Percentiles rank a stretch among this genome's conserved stretches.
These are phyloP conservation scores for Mesoclemmys tuberculata DNA, from an alignment of 2,113 vertebrate species.

Conservation along the genomic window DNA sequence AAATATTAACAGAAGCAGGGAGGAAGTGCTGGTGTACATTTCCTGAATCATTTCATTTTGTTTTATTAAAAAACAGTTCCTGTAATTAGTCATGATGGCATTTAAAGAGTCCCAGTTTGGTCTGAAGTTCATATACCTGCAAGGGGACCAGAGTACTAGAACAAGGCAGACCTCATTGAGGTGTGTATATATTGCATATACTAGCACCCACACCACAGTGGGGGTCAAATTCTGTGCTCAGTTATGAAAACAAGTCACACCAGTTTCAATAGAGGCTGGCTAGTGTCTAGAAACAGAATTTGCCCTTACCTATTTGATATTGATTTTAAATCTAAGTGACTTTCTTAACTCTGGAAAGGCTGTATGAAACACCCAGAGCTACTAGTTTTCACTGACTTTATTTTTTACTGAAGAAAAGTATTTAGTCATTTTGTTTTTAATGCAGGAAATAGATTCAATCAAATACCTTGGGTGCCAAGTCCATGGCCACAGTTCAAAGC, in stretches of 20 bases:
- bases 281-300: background rate
- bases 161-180: background rate
- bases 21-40: background rate
- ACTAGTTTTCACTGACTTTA: background rate
- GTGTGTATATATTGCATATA: background rate
- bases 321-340: background rate
- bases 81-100: background rate
- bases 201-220: background rate
- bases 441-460: background rate
- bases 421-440: background rate
- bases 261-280: background rate
- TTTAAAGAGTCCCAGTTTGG: background rate
- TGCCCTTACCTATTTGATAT: background rate
- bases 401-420: background rate
- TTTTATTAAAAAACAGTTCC: background rate
- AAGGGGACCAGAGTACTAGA: background rate
- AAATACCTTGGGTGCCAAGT: background rate
- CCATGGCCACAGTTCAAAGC: background rate
- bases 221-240: background rate
- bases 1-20: background rate
- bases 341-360: background rate
- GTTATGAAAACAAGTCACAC: background rate
- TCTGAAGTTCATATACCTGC: background rate
- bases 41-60: background rate
- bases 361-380: background rate